phyloP scores from a whole-genome alignment of 2,797 vertebrate genomes.

The Mionectes olivaceus region DNA sequence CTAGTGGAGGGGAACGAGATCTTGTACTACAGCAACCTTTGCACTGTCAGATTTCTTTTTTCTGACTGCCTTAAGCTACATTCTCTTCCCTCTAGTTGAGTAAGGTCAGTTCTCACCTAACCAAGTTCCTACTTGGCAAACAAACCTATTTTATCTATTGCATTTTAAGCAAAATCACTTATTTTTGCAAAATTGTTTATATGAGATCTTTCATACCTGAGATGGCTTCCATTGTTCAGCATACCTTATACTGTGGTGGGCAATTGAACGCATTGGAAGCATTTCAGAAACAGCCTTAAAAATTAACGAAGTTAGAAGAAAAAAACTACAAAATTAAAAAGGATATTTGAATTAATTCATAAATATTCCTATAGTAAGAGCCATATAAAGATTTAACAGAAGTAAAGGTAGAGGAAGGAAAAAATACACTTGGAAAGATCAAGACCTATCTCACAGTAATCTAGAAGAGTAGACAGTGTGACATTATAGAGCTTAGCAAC shows the following conservation, averaged over 20 bases:
- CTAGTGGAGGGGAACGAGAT: neutral
- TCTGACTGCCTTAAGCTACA: neutral
- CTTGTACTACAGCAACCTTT: neutral
- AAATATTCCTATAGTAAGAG: neutral
- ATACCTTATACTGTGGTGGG: neutral
- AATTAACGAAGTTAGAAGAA: neutral
- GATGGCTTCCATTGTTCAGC: neutral
- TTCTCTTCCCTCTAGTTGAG: neutral
- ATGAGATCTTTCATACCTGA: neutral
- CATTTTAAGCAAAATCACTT: neutral
- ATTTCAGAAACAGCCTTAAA: neutral
- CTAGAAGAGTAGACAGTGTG: neutral
- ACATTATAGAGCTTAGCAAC: neutral
- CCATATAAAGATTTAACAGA: neutral
- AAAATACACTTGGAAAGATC: neutral
- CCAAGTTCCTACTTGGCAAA: neutral
- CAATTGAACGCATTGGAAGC: accelerated
- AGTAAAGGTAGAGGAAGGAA: neutral
- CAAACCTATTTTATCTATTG: neutral
- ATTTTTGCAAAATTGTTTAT: neutral
- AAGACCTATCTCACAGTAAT: neutral
- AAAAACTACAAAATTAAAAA: neutral
- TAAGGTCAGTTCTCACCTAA: neutral
- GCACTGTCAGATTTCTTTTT: neutral
- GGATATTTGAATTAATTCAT: neutral